phyloP scores from a whole-genome alignment of 2,797 vertebrate genomes.

The Urocyon cinereoargenteus region DNA sequence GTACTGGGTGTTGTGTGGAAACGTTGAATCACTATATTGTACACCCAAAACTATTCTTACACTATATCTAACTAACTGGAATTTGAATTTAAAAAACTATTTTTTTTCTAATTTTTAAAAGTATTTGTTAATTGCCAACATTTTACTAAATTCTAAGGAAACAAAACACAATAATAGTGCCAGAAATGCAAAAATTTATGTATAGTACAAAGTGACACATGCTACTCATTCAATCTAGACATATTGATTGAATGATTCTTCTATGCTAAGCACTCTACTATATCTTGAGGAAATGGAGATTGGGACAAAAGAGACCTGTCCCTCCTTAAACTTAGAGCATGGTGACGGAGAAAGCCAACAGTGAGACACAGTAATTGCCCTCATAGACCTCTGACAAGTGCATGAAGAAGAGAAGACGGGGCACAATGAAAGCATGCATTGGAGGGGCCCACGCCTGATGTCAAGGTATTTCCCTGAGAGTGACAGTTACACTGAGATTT shows the following conservation, averaged over 20 bases:
- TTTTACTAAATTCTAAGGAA: background rate
- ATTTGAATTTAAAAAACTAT: background rate
- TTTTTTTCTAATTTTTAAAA: background rate
- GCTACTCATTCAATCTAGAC: background rate
- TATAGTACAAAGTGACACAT: background rate
- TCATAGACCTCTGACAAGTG: background rate
- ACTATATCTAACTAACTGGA: background rate
- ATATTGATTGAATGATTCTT: background rate
- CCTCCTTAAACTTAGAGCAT: background rate
- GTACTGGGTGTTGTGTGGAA: background rate
- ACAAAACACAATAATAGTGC: background rate
- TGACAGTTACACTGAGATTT: background rate
- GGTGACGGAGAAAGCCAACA: background rate
- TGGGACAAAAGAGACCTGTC: background rate
- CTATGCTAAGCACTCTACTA: background rate
- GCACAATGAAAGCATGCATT: background rate
- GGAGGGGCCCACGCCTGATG: background rate
- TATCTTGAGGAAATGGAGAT: background rate
- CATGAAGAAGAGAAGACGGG: background rate
- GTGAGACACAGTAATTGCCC: background rate
- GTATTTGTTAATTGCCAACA: background rate
- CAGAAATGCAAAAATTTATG: background rate
- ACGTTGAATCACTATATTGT: background rate
- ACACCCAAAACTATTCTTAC: background rate
- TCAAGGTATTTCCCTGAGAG: background rate